Percentiles rank a stretch among this genome's conserved stretches.
Conservation (phyloP, 2,888 invertebrate genomes). For the Phrixothrix hirtus region DNA sequence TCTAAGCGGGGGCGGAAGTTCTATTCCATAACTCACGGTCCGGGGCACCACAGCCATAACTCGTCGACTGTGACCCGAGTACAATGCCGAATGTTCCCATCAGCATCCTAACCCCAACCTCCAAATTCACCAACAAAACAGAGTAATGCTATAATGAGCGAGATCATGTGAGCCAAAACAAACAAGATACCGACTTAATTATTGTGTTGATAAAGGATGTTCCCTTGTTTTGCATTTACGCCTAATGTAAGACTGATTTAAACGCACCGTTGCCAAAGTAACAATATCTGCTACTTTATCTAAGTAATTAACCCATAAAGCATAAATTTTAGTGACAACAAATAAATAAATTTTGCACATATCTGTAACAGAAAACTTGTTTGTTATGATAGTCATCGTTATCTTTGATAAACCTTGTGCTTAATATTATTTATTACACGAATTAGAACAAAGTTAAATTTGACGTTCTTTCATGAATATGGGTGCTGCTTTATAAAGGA, state of each 20-base stretch:
- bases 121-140: conserved; percentile 26
- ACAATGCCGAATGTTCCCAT: conserved; percentile 30
- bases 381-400: no score
- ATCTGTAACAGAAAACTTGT: no score
- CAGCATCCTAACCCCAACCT: conserved; percentile 17
- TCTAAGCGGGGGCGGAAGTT: conserved; percentile 41
- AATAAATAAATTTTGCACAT: no score
- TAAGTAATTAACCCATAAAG: no score
- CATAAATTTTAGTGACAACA: no score
- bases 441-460: conserved; percentile 30
- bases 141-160: conserved; percentile 30
- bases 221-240: conserved; percentile 15
- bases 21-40: conserved; percentile 42
- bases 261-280: no score
- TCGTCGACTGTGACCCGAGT: conserved; percentile 34
- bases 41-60: conserved; percentile 39
- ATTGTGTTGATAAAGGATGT: conserved; percentile 23
- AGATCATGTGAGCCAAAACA: conserved; percentile 32
- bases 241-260: conserved; percentile 9
- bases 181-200: conserved; percentile 33
- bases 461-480: conserved; percentile 32
- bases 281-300: no score
- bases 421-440: conserved; percentile 18
- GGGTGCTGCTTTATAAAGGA: conserved; percentile 35
- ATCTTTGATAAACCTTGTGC: no score